phyloP scores from a whole-genome alignment of 1,140 invertebrate genomes.

The Lutraria rhynchaena region DNA sequence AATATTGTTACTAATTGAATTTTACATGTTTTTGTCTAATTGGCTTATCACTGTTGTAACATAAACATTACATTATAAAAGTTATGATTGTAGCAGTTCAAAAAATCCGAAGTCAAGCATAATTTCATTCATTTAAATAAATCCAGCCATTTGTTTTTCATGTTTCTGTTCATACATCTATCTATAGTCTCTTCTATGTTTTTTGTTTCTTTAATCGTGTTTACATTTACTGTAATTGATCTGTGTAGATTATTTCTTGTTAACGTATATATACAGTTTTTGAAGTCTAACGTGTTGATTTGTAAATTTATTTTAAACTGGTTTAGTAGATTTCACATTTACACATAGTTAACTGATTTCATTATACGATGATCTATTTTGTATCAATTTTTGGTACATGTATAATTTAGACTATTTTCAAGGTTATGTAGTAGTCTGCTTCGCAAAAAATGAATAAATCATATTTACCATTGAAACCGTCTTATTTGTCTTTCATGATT shows the following conservation, averaged over 20 bases:
- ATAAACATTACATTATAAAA: too few relatives aligned
- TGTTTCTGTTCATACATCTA: not conserved
- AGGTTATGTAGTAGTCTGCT: conserved; percentile 57
- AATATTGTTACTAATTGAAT: too few relatives aligned
- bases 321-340: conserved; percentile 40
- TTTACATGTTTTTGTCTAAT: too few relatives aligned
- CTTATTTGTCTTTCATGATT: not conserved
- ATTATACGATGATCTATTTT: conserved; percentile 45
- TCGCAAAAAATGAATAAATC: conserved; percentile 60
- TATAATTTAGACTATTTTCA: conserved; percentile 59
- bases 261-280: conserved; percentile 31
- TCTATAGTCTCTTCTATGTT: not conserved
- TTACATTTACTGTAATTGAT: conserved; percentile 24
- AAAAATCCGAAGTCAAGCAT: conserved; percentile 33
- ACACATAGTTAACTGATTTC: conserved; percentile 56
- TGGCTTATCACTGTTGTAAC: too few relatives aligned
- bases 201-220: conserved; percentile 19
- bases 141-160: conserved; percentile 22
- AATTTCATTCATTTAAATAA: conserved; percentile 16
- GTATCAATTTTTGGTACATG: conserved; percentile 56
- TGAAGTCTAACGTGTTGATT: conserved; percentile 36
- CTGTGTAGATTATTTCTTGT: conserved; percentile 41
- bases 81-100: not conserved
- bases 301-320: conserved; percentile 22
- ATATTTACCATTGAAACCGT: conserved; percentile 53